These are phyloP conservation scores for Triplophysa rosa DNA, from an alignment of 2,113 vertebrate genomes.

Conservation along the genomic window DNA sequence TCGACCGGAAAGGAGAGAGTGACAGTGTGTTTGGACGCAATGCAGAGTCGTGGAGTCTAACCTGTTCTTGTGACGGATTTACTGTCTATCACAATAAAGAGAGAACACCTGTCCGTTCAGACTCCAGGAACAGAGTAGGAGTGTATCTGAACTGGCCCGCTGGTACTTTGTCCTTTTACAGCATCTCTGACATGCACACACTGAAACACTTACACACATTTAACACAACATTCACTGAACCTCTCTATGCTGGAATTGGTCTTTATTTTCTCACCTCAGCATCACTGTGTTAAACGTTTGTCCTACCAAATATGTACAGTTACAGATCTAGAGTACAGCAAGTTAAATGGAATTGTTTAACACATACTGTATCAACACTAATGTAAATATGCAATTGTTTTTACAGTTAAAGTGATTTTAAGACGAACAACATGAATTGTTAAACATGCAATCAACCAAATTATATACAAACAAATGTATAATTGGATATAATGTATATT, in stretches of 20 bases:
- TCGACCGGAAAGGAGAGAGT: background rate
- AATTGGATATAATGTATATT: no score
- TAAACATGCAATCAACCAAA: no score
- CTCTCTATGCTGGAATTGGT: background rate
- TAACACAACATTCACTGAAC: slow-evolving; percentile 3
- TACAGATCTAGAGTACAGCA: no score
- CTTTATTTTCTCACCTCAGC: no score
- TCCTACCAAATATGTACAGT: no score
- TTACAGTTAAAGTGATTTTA: no score
- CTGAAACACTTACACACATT: slow-evolving; percentile 15
- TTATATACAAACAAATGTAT: no score
- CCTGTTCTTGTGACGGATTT: background rate
- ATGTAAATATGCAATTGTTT: no score
- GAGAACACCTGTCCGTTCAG: background rate
- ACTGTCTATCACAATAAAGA: background rate
- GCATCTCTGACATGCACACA: background rate
- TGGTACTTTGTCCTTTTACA: slow-evolving; percentile 25
- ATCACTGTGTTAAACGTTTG: no score
- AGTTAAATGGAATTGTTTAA: no score
- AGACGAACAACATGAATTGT: no score
- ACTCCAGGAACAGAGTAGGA: slow-evolving; percentile 18
- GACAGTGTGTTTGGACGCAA: background rate
- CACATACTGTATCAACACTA: no score
- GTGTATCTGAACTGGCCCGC: slow-evolving; percentile 26
- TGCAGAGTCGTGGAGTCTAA: slow-evolving; percentile 4